phyloP scores from a whole-genome alignment of 1,140 invertebrate genomes.

The Psilanteris sp. region DNA sequence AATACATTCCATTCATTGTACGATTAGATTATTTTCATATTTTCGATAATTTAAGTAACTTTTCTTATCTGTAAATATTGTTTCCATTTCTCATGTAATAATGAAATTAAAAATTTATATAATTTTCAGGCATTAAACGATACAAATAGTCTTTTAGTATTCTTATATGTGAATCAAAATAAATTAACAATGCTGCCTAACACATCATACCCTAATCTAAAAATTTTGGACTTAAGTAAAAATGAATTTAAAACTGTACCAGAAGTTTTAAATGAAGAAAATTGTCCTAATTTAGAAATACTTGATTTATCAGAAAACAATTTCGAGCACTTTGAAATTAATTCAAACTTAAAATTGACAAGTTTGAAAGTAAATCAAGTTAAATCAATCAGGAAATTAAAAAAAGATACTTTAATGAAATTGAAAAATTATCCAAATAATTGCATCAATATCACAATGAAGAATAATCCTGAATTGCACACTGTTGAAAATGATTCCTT shows the following conservation, averaged over 20 bases:
- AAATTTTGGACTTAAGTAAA: conserved; percentile 80
- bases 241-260: conserved; percentile 77
- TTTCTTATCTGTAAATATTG: not conserved
- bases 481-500: conserved; percentile 52
- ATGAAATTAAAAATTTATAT: too few relatives aligned
- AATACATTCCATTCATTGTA: not conserved
- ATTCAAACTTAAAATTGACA: conserved; percentile 53
- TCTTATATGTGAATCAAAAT: conserved; percentile 71
- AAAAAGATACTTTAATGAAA: conserved; percentile 61
- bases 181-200: conserved; percentile 62
- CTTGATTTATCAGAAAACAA: conserved; percentile 68
- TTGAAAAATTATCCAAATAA: conserved; percentile 45
- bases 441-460: conserved; percentile 66
- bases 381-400: conserved; percentile 59
- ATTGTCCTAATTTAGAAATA: conserved; percentile 66
- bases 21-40: conserved; percentile 27
- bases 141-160: conserved; percentile 42
- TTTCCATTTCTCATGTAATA: not conserved
- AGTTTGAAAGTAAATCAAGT: conserved; percentile 62
- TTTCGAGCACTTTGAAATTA: conserved; percentile 66
- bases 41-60: not conserved
- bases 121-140: conserved; percentile 19
- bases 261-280: conserved; percentile 57
- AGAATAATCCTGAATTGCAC: conserved; percentile 41
- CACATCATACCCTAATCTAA: conserved; percentile 63